phyloP scores from a whole-genome alignment of 1,140 invertebrate genomes.

The Mizuhopecten yessoensis region DNA sequence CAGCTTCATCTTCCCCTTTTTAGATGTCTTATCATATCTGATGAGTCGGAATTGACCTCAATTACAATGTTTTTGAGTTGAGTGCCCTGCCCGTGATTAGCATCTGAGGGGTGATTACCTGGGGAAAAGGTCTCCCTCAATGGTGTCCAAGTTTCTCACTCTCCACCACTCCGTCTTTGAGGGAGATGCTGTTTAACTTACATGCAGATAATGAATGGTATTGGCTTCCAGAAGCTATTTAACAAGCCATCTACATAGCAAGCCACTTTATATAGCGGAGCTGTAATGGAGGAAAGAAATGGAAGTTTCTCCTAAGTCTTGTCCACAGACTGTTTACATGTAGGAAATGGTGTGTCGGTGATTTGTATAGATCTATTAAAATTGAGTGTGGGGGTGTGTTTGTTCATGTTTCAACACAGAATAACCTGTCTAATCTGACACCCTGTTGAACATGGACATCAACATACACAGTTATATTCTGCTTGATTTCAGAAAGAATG shows the following conservation, averaged over 20 bases:
- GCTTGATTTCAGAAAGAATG: too few relatives aligned
- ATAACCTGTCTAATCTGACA: too few relatives aligned
- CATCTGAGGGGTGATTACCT: slow-evolving; percentile 7
- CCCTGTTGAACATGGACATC: too few relatives aligned
- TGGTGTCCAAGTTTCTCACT: slow-evolving; percentile 31
- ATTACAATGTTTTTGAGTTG: slow-evolving; percentile 27
- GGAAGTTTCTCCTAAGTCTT: too few relatives aligned
- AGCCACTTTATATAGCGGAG: not conserved
- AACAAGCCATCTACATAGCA: not conserved
- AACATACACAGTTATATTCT: too few relatives aligned
- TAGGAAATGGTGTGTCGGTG: too few relatives aligned
- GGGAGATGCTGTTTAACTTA: slow-evolving; percentile 6
- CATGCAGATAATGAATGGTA: not conserved
- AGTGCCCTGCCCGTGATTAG: slow-evolving; percentile 15
- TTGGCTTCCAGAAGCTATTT: slow-evolving; percentile 23
- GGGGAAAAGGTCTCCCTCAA: not conserved
- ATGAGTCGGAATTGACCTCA: slow-evolving; percentile 25
- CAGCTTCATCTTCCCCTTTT: not conserved
- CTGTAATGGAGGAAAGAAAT: not conserved
- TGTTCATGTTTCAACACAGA: too few relatives aligned
- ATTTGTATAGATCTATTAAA: too few relatives aligned
- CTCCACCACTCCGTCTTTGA: not conserved
- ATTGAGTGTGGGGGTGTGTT: too few relatives aligned
- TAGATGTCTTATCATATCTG: slow-evolving; percentile 15
- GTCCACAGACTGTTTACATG: too few relatives aligned